phyloP scores from a whole-genome alignment of 2,113 vertebrate genomes.

The Lamprotornis superbus region DNA sequence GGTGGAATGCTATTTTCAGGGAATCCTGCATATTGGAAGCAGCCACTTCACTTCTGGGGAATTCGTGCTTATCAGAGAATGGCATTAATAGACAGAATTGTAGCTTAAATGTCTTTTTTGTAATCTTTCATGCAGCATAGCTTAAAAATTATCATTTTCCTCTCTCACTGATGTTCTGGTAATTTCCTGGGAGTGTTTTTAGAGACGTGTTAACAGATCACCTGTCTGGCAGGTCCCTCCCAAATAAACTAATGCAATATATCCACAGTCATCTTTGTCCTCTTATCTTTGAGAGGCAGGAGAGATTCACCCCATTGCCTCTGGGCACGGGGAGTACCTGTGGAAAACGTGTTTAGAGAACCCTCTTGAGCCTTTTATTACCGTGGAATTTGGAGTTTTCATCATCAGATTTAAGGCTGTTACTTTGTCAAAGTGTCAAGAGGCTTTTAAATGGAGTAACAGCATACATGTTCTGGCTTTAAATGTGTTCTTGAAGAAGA shows the following conservation, averaged over 20 bases:
- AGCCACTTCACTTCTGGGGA: not conserved
- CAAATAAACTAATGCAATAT: not conserved
- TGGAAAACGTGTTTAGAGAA: not conserved
- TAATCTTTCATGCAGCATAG: not conserved
- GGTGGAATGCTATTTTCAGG: not conserved
- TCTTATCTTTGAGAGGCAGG: not conserved
- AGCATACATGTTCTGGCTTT: not conserved
- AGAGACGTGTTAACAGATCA: not conserved
- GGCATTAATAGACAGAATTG: not conserved
- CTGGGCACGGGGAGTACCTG: not conserved
- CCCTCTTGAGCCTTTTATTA: not conserved
- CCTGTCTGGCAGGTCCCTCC: not conserved
- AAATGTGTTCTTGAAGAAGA: not conserved
- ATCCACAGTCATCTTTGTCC: not conserved
- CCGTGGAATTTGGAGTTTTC: not conserved
- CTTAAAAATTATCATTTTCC: not conserved
- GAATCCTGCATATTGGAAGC: not conserved
- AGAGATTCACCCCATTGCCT: not conserved
- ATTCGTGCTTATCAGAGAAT: not conserved
- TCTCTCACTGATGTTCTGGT: not conserved
- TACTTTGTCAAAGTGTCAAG: not conserved
- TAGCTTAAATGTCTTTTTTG: not conserved
- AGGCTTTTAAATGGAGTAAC: not conserved
- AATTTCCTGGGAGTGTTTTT: not conserved
- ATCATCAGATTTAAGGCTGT: not conserved